Percentiles rank a stretch among this genome's conserved stretches.
phyloP scores from a whole-genome alignment of 1,140 invertebrate species.

The Tetramorium parvispinum region DNA sequence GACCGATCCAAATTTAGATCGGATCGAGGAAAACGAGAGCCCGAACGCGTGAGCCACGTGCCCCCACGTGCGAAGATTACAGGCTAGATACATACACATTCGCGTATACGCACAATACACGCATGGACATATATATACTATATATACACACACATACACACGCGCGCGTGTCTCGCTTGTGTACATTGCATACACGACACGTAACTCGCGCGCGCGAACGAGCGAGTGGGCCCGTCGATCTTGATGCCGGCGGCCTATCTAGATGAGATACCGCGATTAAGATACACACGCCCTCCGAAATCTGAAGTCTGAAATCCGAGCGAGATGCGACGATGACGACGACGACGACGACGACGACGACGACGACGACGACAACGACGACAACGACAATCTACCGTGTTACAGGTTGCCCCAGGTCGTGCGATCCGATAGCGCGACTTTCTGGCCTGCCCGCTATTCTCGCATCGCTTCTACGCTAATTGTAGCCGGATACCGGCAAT shows the following conservation, averaged over 20 bases:
- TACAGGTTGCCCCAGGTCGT: constrained; percentile 81
- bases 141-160: neutral
- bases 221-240: constrained; percentile 75
- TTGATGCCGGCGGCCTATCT: constrained; percentile 82
- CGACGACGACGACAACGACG: neutral
- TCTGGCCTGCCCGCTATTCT: constrained; percentile 38
- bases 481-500: constrained; percentile 40
- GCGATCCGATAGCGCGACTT: constrained; percentile 62
- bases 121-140: neutral
- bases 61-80: constrained; percentile 63
- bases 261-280: constrained; percentile 85
- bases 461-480: constrained; percentile 13
- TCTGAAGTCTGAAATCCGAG: constrained; percentile 81
- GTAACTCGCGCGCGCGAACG: constrained; percentile 47
- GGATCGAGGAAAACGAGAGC: constrained; percentile 69
- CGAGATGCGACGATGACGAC: constrained; percentile 72
- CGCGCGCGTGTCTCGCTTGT: neutral
- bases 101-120: neutral
- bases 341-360: constrained; percentile 47
- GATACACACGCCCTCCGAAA: constrained; percentile 82
- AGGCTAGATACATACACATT: constrained; percentile 27
- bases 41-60: constrained; percentile 53
- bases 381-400: constrained; percentile 67
- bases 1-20: constrained; percentile 70
- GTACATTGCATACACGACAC: neutral